A percentile compares a stretch with the other conserved stretches of the same genome.
These are phyloP conservation scores for Drosophila pectinifera DNA, from an alignment of 1,140 invertebrate genomes.

Conservation along the genomic window DNA sequence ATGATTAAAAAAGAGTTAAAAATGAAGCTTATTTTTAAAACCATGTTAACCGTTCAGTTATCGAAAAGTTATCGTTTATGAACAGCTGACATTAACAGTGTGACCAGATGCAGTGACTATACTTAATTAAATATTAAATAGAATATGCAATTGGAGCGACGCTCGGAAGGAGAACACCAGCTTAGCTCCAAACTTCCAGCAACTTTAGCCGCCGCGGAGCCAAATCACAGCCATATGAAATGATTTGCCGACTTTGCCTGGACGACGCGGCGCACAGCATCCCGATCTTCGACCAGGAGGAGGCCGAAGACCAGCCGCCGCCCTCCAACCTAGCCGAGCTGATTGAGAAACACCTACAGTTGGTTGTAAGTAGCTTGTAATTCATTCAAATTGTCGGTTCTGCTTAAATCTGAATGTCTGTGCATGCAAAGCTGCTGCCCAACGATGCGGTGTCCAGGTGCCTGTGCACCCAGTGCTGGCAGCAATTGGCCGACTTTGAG, in stretches of 20 bases:
- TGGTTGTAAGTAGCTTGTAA: conserved; percentile 19
- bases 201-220: no score
- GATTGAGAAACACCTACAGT: conserved; percentile 45
- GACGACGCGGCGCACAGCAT: conserved; percentile 46
- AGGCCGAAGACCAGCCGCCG: conserved; percentile 1
- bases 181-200: not conserved
- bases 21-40: not conserved
- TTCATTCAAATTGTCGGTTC: not conserved
- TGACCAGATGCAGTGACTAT: not conserved
- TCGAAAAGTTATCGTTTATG: conserved; percentile 6
- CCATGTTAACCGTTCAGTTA: not conserved
- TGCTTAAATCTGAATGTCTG: no score
- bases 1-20: not conserved
- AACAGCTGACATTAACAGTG: not conserved
- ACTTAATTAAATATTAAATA: no score
- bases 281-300: conserved; percentile 34
- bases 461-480: conserved; percentile 50
- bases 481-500: conserved; percentile 48
- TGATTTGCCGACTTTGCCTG: conserved; percentile 54
- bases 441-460: conserved; percentile 29
- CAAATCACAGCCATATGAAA: not conserved
- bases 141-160: not conserved
- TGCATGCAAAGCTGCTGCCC: conserved; percentile 22
- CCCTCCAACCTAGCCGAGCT: conserved; percentile 39
- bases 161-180: not conserved